phyloP scores from a whole-genome alignment of 2,113 vertebrate species.

The Orcinus orca region DNA sequence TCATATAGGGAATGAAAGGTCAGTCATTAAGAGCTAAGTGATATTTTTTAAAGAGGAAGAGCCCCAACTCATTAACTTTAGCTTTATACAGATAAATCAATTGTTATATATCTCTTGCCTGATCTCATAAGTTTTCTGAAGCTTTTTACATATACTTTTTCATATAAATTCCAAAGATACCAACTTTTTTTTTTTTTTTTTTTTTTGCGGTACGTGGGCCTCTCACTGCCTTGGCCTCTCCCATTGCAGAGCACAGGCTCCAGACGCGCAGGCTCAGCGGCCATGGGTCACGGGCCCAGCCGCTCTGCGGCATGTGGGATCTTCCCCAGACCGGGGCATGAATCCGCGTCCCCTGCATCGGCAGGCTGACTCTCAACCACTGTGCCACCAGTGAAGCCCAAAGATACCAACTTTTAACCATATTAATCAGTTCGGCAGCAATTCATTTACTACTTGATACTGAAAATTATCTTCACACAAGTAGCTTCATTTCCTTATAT shows the following conservation, averaged over 20 bases:
- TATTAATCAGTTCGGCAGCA: slow-evolving; percentile 63
- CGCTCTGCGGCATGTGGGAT: too few relatives aligned
- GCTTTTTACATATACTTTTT: slow-evolving; percentile 40
- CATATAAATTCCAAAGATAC: slow-evolving; percentile 61
- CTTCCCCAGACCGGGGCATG: too few relatives aligned
- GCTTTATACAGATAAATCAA: not conserved
- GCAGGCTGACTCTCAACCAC: too few relatives aligned
- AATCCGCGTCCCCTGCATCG: too few relatives aligned
- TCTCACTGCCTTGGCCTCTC: too few relatives aligned
- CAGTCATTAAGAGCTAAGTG: slow-evolving; percentile 8
- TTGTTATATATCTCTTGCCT: slow-evolving; percentile 12
- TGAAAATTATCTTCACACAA: slow-evolving; percentile 66
- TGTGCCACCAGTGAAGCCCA: not conserved
- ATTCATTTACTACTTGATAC: slow-evolving; percentile 62
- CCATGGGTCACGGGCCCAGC: too few relatives aligned
- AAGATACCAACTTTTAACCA: slow-evolving; percentile 52
- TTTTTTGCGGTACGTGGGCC: too few relatives aligned
- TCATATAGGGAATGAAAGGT: slow-evolving; percentile 38
- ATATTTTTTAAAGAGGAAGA: slow-evolving; percentile 41
- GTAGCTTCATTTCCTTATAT: slow-evolving; percentile 51
- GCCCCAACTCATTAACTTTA: slow-evolving; percentile 40
- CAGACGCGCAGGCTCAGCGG: too few relatives aligned
- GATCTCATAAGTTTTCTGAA: not conserved
- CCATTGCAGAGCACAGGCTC: too few relatives aligned
- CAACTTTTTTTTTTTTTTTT: slow-evolving; percentile 10